A percentile compares a stretch with the other conserved stretches of the same genome.
These are phyloP conservation scores for Leucoma salicis DNA, from an alignment of 2,888 invertebrate species.

Conservation along the genomic window DNA sequence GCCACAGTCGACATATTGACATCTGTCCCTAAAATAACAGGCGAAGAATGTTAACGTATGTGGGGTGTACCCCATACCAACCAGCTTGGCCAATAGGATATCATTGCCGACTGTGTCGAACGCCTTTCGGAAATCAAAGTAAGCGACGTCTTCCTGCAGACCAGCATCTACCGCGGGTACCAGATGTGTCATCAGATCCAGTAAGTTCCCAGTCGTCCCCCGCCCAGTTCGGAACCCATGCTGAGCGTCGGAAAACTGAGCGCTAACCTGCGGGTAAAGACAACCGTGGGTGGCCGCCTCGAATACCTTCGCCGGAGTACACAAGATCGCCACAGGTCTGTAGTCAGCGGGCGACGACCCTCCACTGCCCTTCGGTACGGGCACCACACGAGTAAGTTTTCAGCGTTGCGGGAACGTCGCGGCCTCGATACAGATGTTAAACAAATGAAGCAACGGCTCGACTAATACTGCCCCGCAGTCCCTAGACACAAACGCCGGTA, in stretches of 20 bases:
- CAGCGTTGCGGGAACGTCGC: neutral
- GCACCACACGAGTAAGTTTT: neutral
- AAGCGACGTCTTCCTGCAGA: constrained; percentile 3
- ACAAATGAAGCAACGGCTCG: too few species aligned
- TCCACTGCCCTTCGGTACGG: neutral
- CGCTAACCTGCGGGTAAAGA: neutral
- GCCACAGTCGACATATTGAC: constrained; percentile 7
- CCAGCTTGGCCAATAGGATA: constrained; percentile 2
- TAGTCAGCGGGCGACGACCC: neutral
- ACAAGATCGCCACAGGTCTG: neutral
- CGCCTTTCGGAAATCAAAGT: constrained; percentile 7
- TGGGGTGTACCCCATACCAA: constrained; percentile 1
- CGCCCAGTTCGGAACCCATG: neutral
- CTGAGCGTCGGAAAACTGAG: neutral
- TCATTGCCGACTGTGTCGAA: too few species aligned
- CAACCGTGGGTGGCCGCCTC: neutral
- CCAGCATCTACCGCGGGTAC: constrained; percentile 3
- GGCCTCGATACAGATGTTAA: neutral
- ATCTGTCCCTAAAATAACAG: neutral
- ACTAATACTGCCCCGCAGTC: too few species aligned
- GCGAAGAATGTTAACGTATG: constrained; percentile 3
- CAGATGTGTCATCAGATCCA: constrained; percentile 4
- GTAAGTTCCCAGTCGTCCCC: neutral
- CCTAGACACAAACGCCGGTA: neutral
- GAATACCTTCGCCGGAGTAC: neutral